Evolutionary conservation across 2,888 invertebrate species (phyloP), one percentile per base, ranked within the genome.

Genomic region (Perithous albicinctus): DNA sequence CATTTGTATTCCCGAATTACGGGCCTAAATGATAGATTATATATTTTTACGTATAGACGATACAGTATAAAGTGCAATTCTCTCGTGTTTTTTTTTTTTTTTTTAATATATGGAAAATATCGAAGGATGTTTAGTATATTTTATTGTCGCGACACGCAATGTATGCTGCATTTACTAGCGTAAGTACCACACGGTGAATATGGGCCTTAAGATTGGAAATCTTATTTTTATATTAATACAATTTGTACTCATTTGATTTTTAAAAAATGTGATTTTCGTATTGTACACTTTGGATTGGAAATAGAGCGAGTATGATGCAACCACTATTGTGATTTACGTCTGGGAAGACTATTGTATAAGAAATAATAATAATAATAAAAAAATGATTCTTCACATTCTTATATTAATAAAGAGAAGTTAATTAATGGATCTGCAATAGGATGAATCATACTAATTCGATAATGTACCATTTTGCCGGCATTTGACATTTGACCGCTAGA

Each of bases 201-300:
- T n/a, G 61, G 61, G 43, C 26, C 43, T 32, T 38, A 43, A 56
- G 59, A 59, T 70, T 10, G 64, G 12, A 51, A 59, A 26, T 76
- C 48, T 66, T 80, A 70, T 75, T 70, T 75, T 76, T 59, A 48
- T 70, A 54, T 66, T 46, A 66, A 43, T 10, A 48, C 4, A n/a
- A n/a, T 43, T 59, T 48, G 29, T 70, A 72, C 20, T 43, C 18
- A 63, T 76, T 64, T 77, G 15, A 29, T 32, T n/a, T n/a, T n/a
- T n/a, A n/a, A 46, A 75, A 43, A 70, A 59, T 77, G 80, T 80
- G 59, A 74, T 78, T 76, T 73, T 73, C 43, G 20, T 69, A 76
- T 10, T n/a, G 8, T 67, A 46, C 10, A 61, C 74, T 61, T 74
- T 23, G 18, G 29, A 63, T 7, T 35, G 35, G 41, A 56, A 26